Evolutionary conservation across 2,113 vertebrate genomes (phyloP).

Genomic region (Strix aluco): DNA sequence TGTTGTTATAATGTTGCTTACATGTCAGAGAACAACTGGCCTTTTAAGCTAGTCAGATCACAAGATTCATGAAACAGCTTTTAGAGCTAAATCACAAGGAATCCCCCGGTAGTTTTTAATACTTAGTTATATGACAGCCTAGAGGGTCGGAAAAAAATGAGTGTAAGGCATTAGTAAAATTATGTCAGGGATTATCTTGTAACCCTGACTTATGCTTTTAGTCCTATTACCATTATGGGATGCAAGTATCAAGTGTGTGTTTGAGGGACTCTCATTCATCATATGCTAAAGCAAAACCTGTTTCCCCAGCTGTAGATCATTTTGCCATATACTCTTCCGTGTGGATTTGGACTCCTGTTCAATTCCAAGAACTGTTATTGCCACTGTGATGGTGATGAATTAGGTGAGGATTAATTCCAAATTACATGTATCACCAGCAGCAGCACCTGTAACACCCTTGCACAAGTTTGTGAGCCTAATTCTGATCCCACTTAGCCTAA

Average conservation of each 20-base stretch:
- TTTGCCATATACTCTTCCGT: not conserved
- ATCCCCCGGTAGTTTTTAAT: not conserved
- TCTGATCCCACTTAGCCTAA: not conserved
- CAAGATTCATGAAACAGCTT: not conserved
- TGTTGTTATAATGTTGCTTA: not conserved
- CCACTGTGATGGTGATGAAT: not conserved
- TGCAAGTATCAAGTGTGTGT: not conserved
- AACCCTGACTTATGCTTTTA: slow-evolving; percentile 9
- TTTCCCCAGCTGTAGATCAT: not conserved
- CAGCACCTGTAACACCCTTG: not conserved
- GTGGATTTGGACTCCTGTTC: not conserved
- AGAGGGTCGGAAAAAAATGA: not conserved
- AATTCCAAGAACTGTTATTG: not conserved
- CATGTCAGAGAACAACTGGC: not conserved
- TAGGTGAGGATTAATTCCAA: not conserved
- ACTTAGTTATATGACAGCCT: not conserved
- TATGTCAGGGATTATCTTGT: not conserved
- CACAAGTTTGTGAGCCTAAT: not conserved
- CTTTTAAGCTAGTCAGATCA: not conserved
- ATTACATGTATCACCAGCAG: not conserved
- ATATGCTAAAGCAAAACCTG: not conserved
- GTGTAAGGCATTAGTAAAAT: not conserved
- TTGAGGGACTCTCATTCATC: not conserved
- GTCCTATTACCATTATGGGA: not conserved
- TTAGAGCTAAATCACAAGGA: slow-evolving; percentile 6